A percentile compares a stretch with the other conserved stretches of the same genome.
Conservation (phyloP, 2,797 vertebrate genomes). For the Alcedo quadribrachys region DNA sequence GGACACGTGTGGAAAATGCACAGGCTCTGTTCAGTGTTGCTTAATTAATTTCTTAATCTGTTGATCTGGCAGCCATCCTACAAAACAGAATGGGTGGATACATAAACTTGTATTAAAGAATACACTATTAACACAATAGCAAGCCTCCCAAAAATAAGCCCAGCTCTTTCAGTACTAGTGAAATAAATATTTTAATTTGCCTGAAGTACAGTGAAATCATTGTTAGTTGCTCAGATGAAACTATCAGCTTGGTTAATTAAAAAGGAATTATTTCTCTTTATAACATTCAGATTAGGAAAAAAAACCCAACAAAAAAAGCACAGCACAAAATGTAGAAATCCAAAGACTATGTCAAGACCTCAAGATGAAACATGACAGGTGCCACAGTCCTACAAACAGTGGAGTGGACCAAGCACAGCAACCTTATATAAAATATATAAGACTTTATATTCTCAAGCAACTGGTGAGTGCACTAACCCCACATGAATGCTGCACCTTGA, state of each 20-base stretch:
- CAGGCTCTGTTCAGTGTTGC: slow-evolving; percentile 34
- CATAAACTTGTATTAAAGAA: slow-evolving; percentile 32
- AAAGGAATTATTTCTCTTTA: neutral
- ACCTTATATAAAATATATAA: neutral
- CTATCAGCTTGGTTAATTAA: neutral
- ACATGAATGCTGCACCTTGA: neutral
- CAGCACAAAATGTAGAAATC: neutral
- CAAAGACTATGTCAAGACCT: neutral
- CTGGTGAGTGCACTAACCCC: neutral
- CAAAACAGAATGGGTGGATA: slow-evolving; percentile 35
- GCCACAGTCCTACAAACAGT: neutral
- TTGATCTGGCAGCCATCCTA: slow-evolving; percentile 42
- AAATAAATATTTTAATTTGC: neutral
- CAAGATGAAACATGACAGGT: neutral
- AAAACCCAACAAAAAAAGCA: neutral
- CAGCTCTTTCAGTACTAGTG: neutral
- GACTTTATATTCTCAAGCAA: neutral
- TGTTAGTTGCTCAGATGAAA: neutral
- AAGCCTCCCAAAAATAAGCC: neutral
- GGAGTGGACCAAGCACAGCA: neutral
- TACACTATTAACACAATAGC: neutral
- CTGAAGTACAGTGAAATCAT: neutral
- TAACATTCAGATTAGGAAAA: neutral
- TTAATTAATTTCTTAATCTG: slow-evolving; percentile 61
- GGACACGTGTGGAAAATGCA: slow-evolving; percentile 54